phyloP scores from a whole-genome alignment of 1,140 invertebrate genomes.

The Paralvinella palmiformis region DNA sequence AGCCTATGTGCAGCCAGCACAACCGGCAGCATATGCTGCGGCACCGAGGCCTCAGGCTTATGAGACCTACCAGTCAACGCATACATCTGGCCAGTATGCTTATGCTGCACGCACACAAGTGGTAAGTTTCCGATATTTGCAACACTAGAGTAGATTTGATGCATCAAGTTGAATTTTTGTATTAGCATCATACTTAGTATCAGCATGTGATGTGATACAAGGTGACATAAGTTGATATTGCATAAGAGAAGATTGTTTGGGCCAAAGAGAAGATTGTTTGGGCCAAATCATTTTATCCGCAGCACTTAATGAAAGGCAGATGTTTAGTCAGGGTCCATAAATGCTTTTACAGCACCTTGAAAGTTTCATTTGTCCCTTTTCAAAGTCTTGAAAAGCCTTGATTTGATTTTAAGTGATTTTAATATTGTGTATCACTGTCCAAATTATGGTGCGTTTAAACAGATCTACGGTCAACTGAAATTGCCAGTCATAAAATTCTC shows the following conservation, averaged over 20 bases:
- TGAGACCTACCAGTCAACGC: constrained; percentile 14
- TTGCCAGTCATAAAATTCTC: too few species aligned
- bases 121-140: background rate
- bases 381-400: too few species aligned
- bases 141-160: background rate
- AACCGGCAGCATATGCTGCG: constrained; percentile 9
- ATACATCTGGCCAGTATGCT: constrained; percentile 13
- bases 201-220: background rate
- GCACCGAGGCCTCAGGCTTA: constrained; percentile 9
- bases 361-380: too few species aligned
- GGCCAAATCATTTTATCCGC: background rate
- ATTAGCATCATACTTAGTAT: background rate
- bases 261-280: background rate
- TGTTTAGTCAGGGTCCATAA: too few species aligned
- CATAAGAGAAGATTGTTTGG: background rate
- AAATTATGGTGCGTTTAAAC: too few species aligned
- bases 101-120: constrained; percentile 12
- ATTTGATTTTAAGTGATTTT: too few species aligned
- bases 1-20: background rate
- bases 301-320: background rate
- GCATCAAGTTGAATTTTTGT: background rate
- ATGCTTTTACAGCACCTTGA: too few species aligned
- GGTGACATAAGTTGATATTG: background rate
- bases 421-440: too few species aligned
- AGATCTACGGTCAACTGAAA: too few species aligned